Base-by-base conservation (phyloP, 2,888 invertebrate genomes). In the Scaptodrosophila latifasciaeformis region DNA sequence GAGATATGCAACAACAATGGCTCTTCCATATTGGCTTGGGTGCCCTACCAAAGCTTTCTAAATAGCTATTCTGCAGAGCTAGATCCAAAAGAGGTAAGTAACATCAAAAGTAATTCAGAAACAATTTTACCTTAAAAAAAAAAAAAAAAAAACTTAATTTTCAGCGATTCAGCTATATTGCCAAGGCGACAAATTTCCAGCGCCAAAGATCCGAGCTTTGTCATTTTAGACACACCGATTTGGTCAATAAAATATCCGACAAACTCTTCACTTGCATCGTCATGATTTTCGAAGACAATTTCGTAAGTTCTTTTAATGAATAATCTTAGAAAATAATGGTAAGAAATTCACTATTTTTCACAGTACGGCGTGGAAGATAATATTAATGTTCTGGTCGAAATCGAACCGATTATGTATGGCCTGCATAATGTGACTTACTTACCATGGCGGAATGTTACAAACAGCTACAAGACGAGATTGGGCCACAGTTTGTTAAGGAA, bases 211-310 rank as follows among this genome's bases (percentile, higher is more conserved):
- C 84, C 0, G 83, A 85, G 31, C 64, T 84, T 13, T 84, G 84
- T 12, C 81, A 83, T 53, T 85, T 84, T 30, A 67, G 82, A 3
- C 85, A 84, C 50, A 64, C 72, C 12, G 82, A 80, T 66, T 61
- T 84, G 35, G 69, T 84, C 7, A 74, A 76, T 24, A 70, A 74
- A 29, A 76, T 79, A 2, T 42, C 70, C 3, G 67, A 77, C 37
- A 76, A 75, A 49, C 62, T 82, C 1, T 79, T 83, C 50, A 82
- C 71, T 1, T 84, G 84, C 37, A 74, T 79, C 1, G 72, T 82
- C 10, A 82, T 84, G 85, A 83, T 84, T 17, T 84, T 83, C 24
- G 84, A 84, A 35, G 84, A 84, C 53, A 81, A 82, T 51, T 82
- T 81, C 62, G 84, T 84, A 67, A 82, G 84, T 76, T 12, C n/a